Evolutionary conservation across 2,113 vertebrate genomes (phyloP).

Genomic region (Colius striatus): DNA sequence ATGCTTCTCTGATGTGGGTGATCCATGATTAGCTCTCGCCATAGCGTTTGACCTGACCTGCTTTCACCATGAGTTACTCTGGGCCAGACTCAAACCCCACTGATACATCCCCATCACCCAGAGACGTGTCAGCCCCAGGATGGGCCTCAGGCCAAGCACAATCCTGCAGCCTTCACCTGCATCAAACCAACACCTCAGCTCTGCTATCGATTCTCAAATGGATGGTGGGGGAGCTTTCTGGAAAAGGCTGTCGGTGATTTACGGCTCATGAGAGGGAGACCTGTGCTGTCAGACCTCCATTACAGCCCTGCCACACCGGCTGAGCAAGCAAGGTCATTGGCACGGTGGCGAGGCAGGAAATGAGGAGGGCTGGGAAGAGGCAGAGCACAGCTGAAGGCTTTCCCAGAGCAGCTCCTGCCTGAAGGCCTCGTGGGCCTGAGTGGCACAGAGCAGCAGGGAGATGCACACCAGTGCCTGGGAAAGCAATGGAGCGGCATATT

Average conservation of each 20-base stretch:
- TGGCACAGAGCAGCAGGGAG: neutral
- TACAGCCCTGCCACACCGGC: neutral
- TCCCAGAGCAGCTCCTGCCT: neutral
- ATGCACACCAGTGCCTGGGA: neutral
- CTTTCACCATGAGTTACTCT: neutral
- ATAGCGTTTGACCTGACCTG: neutral
- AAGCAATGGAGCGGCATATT: neutral
- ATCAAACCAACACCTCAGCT: neutral
- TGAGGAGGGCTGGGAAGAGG: neutral
- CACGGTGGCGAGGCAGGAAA: neutral
- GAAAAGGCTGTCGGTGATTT: constrained; percentile 18
- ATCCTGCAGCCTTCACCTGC: neutral
- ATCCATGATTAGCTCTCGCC: neutral
- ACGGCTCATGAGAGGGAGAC: neutral
- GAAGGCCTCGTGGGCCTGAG: fast-evolving
- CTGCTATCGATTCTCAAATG: neutral
- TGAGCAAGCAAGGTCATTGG: neutral
- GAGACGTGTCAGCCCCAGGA: fast-evolving
- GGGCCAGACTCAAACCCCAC: neutral
- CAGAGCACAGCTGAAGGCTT: neutral
- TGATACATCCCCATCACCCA: neutral
- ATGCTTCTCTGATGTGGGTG: neutral
- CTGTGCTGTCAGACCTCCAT: neutral
- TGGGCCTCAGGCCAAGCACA: neutral
- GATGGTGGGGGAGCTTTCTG: neutral